These are phyloP conservation scores for Chitala chitala DNA, from an alignment of 2,113 vertebrate genomes.

Conservation along the genomic window DNA sequence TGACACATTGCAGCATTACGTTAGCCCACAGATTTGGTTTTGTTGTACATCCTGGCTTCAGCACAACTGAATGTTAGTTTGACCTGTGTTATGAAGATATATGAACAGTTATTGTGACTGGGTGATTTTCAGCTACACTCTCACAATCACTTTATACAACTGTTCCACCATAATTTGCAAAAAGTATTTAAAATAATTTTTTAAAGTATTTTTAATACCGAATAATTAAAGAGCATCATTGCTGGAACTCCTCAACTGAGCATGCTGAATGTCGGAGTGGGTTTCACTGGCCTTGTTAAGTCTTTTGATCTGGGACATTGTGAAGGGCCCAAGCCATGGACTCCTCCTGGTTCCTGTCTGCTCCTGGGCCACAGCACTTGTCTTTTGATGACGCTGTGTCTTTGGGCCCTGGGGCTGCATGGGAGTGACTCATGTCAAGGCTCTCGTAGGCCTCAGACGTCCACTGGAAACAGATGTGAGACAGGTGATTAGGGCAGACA, in stretches of 20 bases:
- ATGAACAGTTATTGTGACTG: no score
- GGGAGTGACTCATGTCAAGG: slow-evolving; percentile 50
- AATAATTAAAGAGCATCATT: slow-evolving; percentile 47
- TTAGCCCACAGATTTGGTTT: no score
- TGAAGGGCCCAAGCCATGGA: slow-evolving; percentile 42
- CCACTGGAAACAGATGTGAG: slow-evolving; percentile 55
- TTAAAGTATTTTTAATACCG: background rate
- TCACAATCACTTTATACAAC: no score
- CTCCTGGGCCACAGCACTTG: slow-evolving; percentile 43
- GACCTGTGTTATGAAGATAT: no score
- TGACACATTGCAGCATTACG: no score
- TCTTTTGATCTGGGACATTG: slow-evolving; percentile 51
- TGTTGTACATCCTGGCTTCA: no score
- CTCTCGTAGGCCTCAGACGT: slow-evolving; percentile 69
- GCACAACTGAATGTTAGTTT: no score
- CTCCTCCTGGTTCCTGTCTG: slow-evolving; percentile 58
- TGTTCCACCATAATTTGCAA: no score
- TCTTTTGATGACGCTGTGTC: slow-evolving; percentile 43
- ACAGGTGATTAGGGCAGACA: no score
- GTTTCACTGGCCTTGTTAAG: slow-evolving; percentile 47
- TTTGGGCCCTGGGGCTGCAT: slow-evolving; percentile 37
- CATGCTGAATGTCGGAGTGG: slow-evolving; percentile 54
- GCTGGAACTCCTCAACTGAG: slow-evolving; percentile 36
- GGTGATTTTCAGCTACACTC: no score
- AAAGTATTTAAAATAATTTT: no score